Conservation (phyloP, 2,113 vertebrate species). For the Cacatua alba region DNA sequence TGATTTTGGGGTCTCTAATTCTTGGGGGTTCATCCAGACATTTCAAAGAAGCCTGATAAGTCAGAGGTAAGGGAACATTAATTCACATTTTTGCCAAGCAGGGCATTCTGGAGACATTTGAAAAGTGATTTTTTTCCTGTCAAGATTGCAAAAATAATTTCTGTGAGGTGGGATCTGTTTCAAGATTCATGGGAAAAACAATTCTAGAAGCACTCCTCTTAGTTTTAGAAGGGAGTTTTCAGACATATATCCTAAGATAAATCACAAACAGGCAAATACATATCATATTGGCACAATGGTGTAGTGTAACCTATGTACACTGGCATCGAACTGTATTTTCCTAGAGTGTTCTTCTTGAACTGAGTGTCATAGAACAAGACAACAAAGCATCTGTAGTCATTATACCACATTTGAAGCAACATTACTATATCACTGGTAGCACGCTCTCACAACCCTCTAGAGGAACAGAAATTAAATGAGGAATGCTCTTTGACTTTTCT, state of each 20-base stretch:
- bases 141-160: neutral
- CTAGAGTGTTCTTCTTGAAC: neutral
- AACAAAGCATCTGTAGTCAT: neutral
- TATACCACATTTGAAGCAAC: neutral
- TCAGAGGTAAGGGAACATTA: conserved; percentile 2
- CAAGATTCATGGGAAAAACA: neutral
- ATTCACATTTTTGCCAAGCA: neutral
- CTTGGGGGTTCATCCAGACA: conserved; percentile 13
- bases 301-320: neutral
- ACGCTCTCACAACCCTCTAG: neutral
- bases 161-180: neutral
- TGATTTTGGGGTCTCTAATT: conserved; percentile 40
- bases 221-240: neutral
- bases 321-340: neutral
- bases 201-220: neutral
- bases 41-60: conserved; percentile 27
- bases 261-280: neutral
- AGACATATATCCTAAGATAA: neutral
- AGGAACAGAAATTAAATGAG: neutral
- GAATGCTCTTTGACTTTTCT: neutral
- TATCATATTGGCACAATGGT: neutral
- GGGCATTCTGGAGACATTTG: neutral
- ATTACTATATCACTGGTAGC: neutral
- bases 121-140: neutral
- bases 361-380: neutral